Evolutionary conservation across 2,113 vertebrate genomes (phyloP), one percentile per base, ranked within the genome.

Genomic region (Isichthys henryi): DNA sequence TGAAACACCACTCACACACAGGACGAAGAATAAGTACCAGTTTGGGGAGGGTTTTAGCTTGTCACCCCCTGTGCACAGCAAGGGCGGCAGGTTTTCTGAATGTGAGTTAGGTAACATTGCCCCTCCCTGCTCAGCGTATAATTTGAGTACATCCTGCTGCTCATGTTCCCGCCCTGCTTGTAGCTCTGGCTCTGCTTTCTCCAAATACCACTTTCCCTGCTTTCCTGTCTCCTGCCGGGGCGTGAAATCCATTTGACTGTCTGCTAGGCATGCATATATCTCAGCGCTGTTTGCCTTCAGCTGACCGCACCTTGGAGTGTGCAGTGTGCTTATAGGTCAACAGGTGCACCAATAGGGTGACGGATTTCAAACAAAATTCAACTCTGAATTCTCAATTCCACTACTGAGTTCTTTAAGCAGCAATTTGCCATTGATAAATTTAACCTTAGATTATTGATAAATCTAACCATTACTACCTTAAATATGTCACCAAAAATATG

Each of bases 261-360:
- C 90, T 90, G 87, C 91, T 5, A 15, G 88, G 52, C 85, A 31
- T 91, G 89, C 62, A n/a, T 93, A 86, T 94, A 94, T 94, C 88
- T 95, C 93, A 94, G 89, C 58, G 21, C 2, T 74, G 91, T 91
- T 92, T 27, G 87, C 92, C 43, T 90, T 94, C 91, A 92, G 93
- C 92, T 91, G 91, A 86, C 82, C 35, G 39, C 89, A 90, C 52
- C 43, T 91, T 94, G 52, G 35, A 85, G 58, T 62, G 45, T 52
- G 31, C 11, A 17, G 46, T 39, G 88, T 5, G 31, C 23, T 39
- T 35, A 84, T 46, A 56, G 19, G n/a, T 23, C 31, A 15, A 58
- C 23, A 46, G 19, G 46, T 1, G 62, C 45, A 74, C 27, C 88
- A 50, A 27, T 13, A 23, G 7, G 13, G 46, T 70, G 17, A 53